Evolutionary conservation across 2,113 vertebrate species (phyloP), one percentile per base, ranked within the genome.

Genomic region (Morone chrysops): DNA sequence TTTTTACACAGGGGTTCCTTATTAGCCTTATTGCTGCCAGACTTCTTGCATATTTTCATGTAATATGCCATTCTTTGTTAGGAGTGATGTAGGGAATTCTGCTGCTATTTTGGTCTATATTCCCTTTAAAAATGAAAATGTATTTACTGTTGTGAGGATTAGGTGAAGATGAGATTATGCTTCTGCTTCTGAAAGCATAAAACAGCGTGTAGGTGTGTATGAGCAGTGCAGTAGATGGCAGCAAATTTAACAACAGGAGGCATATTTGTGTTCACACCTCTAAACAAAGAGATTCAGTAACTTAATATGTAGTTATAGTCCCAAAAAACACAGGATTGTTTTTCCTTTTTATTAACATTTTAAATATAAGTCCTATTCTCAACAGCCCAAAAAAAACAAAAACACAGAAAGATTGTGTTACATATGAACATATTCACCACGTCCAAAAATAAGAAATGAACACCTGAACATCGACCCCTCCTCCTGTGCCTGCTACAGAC

Each of bases 361-460:
- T 57, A 48, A 76, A 53, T 45, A 9, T 18, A 25, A 48, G 11
- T 70, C 56, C 6, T 87, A 6, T 57, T 73, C 43, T 60, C 25
- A 36, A 10, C n/a, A 61, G 12, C 62, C 18, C 22, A 43, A 41
- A 14, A 61, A 22, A 65, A 53, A n/a, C 18, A 72, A 48, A 61
- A 51, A 85, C 31, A 45, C 11, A 66, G 41, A 68, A 8, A 4
- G 47, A 60, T 47, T 17, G 40, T 68, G 61, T 79, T 78, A 57
- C 78, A 74, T 6, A 31, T 22, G 51, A 53, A 61, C 48, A 62
- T 25, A 83, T 61, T 76, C 43, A 78, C 14, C 54, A 16, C 48
- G 69, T 77, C 78, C 81, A 73, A 78, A 81, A 78, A 87, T 76
- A 82, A 83, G 70, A 85, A 76, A 74, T 10, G 6, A 79, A 90